These are phyloP conservation scores for Varroa destructor DNA, from an alignment of 1,140 invertebrate species.

Conservation along the genomic window DNA sequence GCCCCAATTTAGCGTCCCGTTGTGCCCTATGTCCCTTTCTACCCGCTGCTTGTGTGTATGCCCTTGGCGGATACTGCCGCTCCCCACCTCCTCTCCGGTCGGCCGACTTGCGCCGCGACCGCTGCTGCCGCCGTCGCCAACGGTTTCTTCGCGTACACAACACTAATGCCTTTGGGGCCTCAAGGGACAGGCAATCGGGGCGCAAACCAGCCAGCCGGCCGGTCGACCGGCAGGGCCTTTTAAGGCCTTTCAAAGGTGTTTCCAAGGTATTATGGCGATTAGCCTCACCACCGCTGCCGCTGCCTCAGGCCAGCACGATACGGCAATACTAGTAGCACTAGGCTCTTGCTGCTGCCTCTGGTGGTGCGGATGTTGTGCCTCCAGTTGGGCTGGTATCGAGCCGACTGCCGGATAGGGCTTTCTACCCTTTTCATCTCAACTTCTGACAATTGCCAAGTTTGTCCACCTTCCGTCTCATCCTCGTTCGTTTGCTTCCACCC, in stretches of 20 bases:
- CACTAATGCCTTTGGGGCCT: slow-evolving; percentile 24
- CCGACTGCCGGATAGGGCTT: slow-evolving; percentile 12
- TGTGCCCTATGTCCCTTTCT: no score
- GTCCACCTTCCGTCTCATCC: slow-evolving; percentile 28
- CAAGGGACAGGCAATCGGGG: background rate
- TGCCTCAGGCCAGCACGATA: background rate
- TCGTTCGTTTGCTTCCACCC: slow-evolving; percentile 30
- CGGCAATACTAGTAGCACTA: no score
- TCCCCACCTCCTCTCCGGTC: slow-evolving; percentile 18
- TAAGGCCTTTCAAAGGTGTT: slow-evolving; percentile 28
- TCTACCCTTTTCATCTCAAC: slow-evolving; percentile 33
- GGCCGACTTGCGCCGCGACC: background rate
- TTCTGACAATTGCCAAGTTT: slow-evolving; percentile 30
- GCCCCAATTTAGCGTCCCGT: no score
- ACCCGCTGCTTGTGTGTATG: no score
- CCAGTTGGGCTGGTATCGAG: no score
- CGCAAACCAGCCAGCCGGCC: background rate
- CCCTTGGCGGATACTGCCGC: background rate
- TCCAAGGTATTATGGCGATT: slow-evolving; percentile 28
- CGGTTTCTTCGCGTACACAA: slow-evolving; percentile 16
- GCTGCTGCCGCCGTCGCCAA: background rate
- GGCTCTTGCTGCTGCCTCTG: no score
- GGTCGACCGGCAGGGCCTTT: slow-evolving; percentile 9
- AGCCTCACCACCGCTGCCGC: background rate
- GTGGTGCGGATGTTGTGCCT: no score